Percentiles rank a stretch among this genome's conserved stretches.
Evolutionary conservation across 2,888 invertebrate species (phyloP).

Genomic region (Lasioglossum pauxillum): DNA sequence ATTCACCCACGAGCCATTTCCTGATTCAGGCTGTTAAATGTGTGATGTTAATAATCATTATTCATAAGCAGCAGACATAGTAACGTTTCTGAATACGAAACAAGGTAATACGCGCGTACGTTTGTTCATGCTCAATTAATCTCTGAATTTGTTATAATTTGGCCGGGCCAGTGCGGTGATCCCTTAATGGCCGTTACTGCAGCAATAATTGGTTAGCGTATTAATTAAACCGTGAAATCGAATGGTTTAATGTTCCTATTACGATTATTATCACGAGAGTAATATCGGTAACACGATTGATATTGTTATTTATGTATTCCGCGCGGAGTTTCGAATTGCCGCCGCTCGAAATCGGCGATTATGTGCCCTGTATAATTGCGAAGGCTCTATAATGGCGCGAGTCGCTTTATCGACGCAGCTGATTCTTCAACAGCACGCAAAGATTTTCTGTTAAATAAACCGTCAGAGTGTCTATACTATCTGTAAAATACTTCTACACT

Average conservation of each 20-base stretch:
- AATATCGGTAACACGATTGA: slow-evolving; percentile 28
- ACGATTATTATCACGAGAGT: slow-evolving; percentile 39
- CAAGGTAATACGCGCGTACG: neutral
- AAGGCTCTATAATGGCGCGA: neutral
- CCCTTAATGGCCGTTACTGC: slow-evolving; percentile 23
- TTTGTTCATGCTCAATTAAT: slow-evolving; percentile 16
- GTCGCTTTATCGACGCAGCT: neutral
- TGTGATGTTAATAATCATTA: no score
- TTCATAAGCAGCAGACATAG: no score
- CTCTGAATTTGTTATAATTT: slow-evolving; percentile 31
- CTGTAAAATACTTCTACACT: neutral
- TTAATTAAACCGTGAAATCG: slow-evolving; percentile 51
- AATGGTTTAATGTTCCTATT: slow-evolving; percentile 30
- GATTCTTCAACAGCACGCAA: neutral
- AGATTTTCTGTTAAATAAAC: neutral
- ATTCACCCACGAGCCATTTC: neutral
- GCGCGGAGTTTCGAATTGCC: neutral
- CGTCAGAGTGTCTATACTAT: no score
- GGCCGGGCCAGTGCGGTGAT: neutral
- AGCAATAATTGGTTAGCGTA: slow-evolving; percentile 45
- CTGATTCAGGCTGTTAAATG: neutral
- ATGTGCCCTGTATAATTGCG: neutral
- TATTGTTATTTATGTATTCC: slow-evolving; percentile 32
- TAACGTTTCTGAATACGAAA: neutral
- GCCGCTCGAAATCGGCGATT: neutral